Conservation (phyloP, 1,140 invertebrate species). For the Nasonia vitripennis region DNA sequence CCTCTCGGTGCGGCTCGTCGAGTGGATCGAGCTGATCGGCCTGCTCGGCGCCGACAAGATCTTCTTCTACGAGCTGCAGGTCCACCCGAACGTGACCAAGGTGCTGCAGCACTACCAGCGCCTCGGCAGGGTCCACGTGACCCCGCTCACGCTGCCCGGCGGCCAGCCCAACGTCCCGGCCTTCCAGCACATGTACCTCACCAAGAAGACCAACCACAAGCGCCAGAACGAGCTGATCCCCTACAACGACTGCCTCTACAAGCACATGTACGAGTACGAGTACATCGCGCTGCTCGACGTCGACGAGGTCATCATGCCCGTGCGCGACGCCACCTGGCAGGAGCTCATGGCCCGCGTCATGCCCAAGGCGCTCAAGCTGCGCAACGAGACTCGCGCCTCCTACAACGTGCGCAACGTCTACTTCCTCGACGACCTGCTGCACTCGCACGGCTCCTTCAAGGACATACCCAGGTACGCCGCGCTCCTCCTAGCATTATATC, state of each 20-base stretch:
- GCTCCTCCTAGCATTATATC: too few species aligned
- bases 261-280: conserved; percentile 92
- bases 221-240: conserved; percentile 96
- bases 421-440: conserved; percentile 92
- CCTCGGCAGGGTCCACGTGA: conserved; percentile 86
- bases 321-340: conserved; percentile 85
- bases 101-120: conserved; percentile 88
- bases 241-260: conserved; percentile 97
- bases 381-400: conserved; percentile 86
- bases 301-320: conserved; percentile 96
- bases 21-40: conserved; percentile 94
- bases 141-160: conserved; percentile 91
- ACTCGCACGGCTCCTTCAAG: conserved; percentile 88
- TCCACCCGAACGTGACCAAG: conserved; percentile 93
- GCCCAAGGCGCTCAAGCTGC: conserved; percentile 80
- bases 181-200: conserved; percentile 91
- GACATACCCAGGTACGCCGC: conserved; percentile 81
- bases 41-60: conserved; percentile 94
- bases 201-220: conserved; percentile 93
- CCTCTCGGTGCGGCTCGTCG: conserved; percentile 90
- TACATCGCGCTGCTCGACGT: conserved; percentile 94
- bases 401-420: conserved; percentile 96
- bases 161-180: conserved; percentile 92
- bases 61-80: conserved; percentile 92
- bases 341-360: conserved; percentile 85